phyloP scores from a whole-genome alignment of 2,113 vertebrate genomes.

The Saimiri boliviensis region DNA sequence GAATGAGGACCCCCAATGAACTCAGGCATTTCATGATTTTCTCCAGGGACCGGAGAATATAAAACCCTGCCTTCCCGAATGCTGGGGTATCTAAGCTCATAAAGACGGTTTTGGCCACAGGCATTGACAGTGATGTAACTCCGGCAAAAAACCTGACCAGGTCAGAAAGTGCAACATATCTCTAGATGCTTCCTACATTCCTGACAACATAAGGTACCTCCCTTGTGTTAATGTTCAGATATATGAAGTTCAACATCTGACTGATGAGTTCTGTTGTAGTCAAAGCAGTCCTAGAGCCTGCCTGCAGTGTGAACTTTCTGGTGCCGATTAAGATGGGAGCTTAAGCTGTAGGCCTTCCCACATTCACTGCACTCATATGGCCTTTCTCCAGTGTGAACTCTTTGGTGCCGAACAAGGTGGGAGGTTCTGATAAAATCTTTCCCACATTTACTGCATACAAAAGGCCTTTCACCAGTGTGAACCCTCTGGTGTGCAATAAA shows the following conservation, averaged over 20 bases:
- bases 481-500: slow-evolving; percentile 71
- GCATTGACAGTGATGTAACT: not conserved
- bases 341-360: slow-evolving; percentile 67
- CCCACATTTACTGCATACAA: slow-evolving; percentile 70
- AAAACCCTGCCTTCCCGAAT: not conserved
- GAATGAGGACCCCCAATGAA: not conserved
- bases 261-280: too few relatives aligned
- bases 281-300: slow-evolving; percentile 38
- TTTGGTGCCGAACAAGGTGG: slow-evolving; percentile 70
- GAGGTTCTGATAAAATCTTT: slow-evolving; percentile 74
- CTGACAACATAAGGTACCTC: not conserved
- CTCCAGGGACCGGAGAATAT: not conserved
- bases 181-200: not conserved
- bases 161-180: not conserved
- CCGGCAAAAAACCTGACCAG: not conserved
- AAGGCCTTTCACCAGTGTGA: slow-evolving; percentile 74
- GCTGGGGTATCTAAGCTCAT: not conserved
- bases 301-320: slow-evolving; percentile 61
- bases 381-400: slow-evolving; percentile 70
- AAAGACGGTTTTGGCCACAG: not conserved
- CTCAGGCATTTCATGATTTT: not conserved
- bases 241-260: not conserved
- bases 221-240: not conserved
- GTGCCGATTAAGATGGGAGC: slow-evolving; percentile 68
- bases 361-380: slow-evolving; percentile 9